These are phyloP conservation scores for Camelus dromedarius DNA, from an alignment of 2,113 vertebrate species.

Conservation along the genomic window DNA sequence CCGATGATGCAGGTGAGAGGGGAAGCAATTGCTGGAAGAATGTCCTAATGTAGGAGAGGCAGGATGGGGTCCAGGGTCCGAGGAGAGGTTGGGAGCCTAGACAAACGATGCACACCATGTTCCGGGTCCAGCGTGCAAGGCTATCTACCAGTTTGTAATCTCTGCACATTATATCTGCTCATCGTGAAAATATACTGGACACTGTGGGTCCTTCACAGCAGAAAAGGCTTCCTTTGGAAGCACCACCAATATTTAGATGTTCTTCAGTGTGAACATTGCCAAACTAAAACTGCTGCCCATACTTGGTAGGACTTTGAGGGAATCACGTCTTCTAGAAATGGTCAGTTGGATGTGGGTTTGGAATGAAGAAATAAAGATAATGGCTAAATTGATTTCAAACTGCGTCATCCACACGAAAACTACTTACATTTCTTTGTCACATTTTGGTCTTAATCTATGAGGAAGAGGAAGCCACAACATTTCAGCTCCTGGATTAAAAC, in stretches of 20 bases:
- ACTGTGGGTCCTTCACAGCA: background rate
- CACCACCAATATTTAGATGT: background rate
- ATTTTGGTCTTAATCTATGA: background rate
- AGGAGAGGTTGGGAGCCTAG: background rate
- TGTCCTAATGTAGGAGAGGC: background rate
- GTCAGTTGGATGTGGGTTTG: background rate
- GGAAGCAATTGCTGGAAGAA: background rate
- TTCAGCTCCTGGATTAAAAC: background rate
- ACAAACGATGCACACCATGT: accelerated
- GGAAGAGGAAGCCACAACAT: background rate
- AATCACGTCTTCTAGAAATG: background rate
- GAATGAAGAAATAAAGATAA: background rate
- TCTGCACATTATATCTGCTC: background rate
- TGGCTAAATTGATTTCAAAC: background rate
- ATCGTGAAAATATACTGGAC: background rate
- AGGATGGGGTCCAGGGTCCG: accelerated
- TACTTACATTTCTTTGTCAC: background rate
- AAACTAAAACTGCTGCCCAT: background rate
- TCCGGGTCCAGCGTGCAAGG: background rate
- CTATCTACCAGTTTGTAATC: too few species aligned
- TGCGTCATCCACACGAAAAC: background rate
- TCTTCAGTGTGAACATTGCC: background rate
- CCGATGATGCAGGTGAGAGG: background rate
- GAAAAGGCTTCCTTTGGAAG: background rate
- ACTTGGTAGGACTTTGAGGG: background rate